Evolutionary conservation across 2,113 vertebrate species (phyloP).

Genomic region (Channa maculata): DNA sequence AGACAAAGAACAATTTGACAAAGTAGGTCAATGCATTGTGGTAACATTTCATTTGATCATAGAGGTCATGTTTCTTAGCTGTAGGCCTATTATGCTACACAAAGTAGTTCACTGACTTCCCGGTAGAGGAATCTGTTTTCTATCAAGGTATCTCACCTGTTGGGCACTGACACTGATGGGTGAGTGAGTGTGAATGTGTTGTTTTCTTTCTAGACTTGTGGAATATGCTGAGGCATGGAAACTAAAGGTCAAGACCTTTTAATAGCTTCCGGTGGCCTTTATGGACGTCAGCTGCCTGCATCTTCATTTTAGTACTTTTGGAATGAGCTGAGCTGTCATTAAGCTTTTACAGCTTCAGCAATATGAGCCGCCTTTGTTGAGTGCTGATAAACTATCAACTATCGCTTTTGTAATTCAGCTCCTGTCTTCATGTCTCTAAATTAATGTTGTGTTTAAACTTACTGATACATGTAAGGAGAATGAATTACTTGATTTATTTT

Average conservation of each 20-base stretch:
- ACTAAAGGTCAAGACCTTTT: constrained; percentile 47
- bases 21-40: constrained; percentile 26
- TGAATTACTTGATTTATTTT: neutral
- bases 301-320: constrained; percentile 23
- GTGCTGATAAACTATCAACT: neutral
- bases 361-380: neutral
- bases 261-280: constrained; percentile 26
- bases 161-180: constrained; percentile 1
- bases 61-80: constrained; percentile 46
- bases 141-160: constrained; percentile 47
- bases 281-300: constrained; percentile 52
- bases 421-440: neutral
- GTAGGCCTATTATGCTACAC: constrained; percentile 15
- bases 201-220: constrained; percentile 33
- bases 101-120: constrained; percentile 14
- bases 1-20: constrained; percentile 31
- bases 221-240: constrained; percentile 48
- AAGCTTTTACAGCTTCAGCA: constrained; percentile 6
- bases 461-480: neutral
- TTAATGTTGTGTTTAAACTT: neutral
- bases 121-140: constrained; percentile 20
- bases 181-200: constrained; percentile 14
- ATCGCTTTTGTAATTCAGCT: neutral
- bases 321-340: constrained; percentile 6
- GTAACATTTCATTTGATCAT: constrained; percentile 40